phyloP scores from a whole-genome alignment of 1,140 invertebrate genomes.

The Hypothenemus hampei region DNA sequence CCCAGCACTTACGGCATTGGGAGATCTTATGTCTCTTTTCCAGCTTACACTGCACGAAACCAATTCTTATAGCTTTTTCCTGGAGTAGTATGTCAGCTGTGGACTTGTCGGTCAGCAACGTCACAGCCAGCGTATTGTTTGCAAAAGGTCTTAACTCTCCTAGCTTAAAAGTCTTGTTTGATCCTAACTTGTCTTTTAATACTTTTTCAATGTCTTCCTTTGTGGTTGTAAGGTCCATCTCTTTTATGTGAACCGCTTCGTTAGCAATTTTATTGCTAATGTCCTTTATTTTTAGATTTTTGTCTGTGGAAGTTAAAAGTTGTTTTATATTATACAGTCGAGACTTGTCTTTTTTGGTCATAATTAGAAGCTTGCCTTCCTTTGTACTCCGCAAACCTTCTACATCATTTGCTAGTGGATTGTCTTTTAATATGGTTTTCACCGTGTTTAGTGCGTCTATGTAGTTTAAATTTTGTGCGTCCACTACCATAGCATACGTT shows the following conservation, averaged over 20 bases:
- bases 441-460: neutral
- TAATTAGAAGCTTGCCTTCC: conserved; percentile 1
- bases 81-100: neutral
- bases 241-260: conserved; percentile 2
- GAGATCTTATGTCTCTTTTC: neutral
- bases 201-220: conserved; percentile 2
- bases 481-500: conserved; percentile 1
- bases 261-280: neutral
- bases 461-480: neutral
- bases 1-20: conserved; percentile 12
- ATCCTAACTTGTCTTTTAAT: neutral
- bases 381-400: neutral
- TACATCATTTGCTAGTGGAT: neutral
- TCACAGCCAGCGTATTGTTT: neutral
- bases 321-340: neutral
- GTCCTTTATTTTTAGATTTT: neutral
- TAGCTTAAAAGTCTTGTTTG: neutral
- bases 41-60: neutral
- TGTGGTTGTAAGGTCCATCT: conserved; percentile 4
- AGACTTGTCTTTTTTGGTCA: neutral
- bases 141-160: neutral
- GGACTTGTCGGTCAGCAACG: neutral
- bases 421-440: neutral
- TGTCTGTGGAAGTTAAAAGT: neutral
- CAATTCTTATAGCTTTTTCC: neutral